Percentiles rank a stretch among this genome's conserved stretches.
Evolutionary conservation across 2,888 invertebrate genomes (phyloP).

Genomic region (Cephus pulcher): DNA sequence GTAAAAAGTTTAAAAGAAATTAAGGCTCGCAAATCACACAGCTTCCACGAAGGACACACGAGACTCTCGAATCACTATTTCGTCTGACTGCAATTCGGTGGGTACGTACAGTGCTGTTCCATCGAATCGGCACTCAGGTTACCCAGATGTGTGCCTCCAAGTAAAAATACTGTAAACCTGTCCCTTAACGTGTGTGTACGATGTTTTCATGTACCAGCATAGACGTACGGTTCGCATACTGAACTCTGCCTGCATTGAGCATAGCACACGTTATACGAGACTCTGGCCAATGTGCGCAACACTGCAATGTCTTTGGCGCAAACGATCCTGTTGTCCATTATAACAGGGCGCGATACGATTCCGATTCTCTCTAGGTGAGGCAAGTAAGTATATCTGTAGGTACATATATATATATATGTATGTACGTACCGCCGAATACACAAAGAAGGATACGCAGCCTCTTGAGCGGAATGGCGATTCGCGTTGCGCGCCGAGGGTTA

Average conservation of each 20-base stretch:
- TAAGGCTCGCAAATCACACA: not conserved
- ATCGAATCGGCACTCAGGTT: constrained; percentile 31
- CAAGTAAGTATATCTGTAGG: not conserved
- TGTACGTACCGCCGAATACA: not conserved
- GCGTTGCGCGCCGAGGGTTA: not conserved
- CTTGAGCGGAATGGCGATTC: not conserved
- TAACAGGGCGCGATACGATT: not conserved
- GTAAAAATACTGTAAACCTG: constrained; percentile 28
- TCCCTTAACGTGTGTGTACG: constrained; percentile 22
- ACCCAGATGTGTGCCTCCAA: constrained; percentile 26
- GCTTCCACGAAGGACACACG: constrained; percentile 1
- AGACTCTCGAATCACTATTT: constrained; percentile 34
- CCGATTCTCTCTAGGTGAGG: not conserved
- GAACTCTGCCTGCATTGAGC: not conserved
- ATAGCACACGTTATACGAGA: not conserved
- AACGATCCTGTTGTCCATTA: not conserved
- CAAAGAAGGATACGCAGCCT: not conserved
- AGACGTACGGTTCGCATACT: not conserved
- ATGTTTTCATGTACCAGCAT: not conserved
- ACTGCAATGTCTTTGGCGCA: not conserved
- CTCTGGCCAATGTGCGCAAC: not conserved
- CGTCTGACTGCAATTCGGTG: constrained; percentile 27
- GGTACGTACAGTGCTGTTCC: constrained; percentile 1
- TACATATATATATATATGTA: not conserved
- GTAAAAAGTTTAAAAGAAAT: not conserved